Evolutionary conservation across 2,113 vertebrate species (phyloP).

Genomic region (Lampris megalopsis): DNA sequence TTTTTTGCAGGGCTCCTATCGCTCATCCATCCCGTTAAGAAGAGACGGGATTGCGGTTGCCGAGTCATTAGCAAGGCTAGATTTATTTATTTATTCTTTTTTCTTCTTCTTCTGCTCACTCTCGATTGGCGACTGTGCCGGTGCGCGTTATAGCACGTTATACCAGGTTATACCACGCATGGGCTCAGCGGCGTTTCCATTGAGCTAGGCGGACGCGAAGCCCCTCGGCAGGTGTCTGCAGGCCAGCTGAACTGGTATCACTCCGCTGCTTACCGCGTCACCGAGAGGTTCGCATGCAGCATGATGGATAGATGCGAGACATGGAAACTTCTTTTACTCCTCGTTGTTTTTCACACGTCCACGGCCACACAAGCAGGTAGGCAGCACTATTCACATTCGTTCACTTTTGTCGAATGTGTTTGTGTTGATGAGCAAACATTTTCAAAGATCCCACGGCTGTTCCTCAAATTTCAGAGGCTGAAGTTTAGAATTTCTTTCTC

Average conservation of each 20-base stretch:
- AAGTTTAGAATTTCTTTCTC: not conserved
- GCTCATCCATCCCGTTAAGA: conserved; percentile 38
- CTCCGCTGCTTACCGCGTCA: not conserved
- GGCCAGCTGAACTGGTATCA: conserved; percentile 6
- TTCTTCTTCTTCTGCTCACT: conserved; percentile 18
- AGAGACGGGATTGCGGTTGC: not conserved
- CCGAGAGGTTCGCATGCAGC: conserved; percentile 12
- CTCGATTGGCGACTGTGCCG: conserved; percentile 23
- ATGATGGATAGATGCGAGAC: conserved; percentile 55
- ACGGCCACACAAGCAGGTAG: conserved; percentile 60
- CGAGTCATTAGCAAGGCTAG: not conserved
- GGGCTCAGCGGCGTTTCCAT: too few species aligned
- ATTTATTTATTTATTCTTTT: not conserved
- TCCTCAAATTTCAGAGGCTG: too few species aligned
- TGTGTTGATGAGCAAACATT: not conserved
- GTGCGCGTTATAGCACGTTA: conserved; percentile 2
- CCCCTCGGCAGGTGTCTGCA: conserved; percentile 17
- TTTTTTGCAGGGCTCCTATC: not conserved
- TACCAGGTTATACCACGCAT: too few species aligned
- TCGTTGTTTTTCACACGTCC: conserved; percentile 32
- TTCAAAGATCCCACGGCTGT: too few species aligned
- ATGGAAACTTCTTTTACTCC: conserved; percentile 47
- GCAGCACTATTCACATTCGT: not conserved
- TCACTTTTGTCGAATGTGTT: not conserved
- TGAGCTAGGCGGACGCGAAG: not conserved